Percentiles rank a stretch among this genome's conserved stretches.
phyloP scores from a whole-genome alignment of 2,888 invertebrate species.

The Diplolepis rosae region DNA sequence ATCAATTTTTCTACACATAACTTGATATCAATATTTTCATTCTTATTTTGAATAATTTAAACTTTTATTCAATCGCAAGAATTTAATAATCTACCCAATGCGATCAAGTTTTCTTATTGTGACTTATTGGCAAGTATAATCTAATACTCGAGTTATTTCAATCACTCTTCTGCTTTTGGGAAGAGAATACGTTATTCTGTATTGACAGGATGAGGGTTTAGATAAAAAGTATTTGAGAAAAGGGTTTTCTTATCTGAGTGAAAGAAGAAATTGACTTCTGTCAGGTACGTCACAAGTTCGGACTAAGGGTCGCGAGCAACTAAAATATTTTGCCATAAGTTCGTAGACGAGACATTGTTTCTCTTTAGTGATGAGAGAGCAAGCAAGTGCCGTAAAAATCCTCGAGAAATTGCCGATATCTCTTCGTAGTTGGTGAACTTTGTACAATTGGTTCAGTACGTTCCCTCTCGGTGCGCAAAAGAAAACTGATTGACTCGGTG shows the following conservation, averaged over 20 bases:
- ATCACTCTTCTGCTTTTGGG: neutral
- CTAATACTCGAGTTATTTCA: neutral
- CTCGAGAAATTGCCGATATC: constrained; percentile 30
- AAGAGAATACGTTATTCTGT: neutral
- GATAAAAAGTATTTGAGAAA: neutral
- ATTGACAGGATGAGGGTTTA: neutral
- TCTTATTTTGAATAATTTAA: too few species aligned
- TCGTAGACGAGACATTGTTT: constrained; percentile 48
- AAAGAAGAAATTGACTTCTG: constrained; percentile 62
- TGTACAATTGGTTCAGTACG: constrained; percentile 12
- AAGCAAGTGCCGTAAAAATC: constrained; percentile 32
- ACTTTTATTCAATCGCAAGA: too few species aligned
- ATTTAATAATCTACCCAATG: too few species aligned
- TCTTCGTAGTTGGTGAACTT: constrained; percentile 16
- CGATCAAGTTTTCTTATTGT: too few species aligned
- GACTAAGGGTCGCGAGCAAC: constrained; percentile 50
- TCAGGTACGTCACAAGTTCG: constrained; percentile 59
- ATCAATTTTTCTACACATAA: too few species aligned
- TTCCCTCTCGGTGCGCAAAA: constrained; percentile 16
- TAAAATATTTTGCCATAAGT: constrained; percentile 53
- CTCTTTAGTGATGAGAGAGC: constrained; percentile 13
- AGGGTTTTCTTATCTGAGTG: constrained; percentile 6
- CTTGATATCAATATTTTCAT: too few species aligned
- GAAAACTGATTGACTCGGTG: constrained; percentile 42
- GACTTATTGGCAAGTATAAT: neutral